Evolutionary conservation across 2,113 vertebrate species (phyloP), one percentile per base, ranked within the genome.

Genomic region (Cyprinodon tularosa): DNA sequence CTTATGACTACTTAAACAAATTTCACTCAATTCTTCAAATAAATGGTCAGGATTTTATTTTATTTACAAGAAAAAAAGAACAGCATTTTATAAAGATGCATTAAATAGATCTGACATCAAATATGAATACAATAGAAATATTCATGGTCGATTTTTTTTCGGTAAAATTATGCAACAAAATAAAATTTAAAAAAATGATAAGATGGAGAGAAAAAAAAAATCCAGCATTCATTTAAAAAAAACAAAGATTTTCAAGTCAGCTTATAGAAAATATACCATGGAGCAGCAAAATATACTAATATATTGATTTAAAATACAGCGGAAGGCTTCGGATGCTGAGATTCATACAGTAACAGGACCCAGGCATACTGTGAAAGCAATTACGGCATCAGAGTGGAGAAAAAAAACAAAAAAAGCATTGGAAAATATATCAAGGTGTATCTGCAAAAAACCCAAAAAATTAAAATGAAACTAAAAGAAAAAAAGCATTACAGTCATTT

Each of bases 11-110:
- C 72, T 66, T 72, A 36, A n/a, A 59, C 65, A 22, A 9, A 29
- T 65, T 62, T 67, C 38, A 71, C 29, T 62, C 66, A 14, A 71
- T n/a, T 48, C 57, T 37, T 59, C 66, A 79, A 85, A 88, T 86
- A 72, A 92, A 90, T 86, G 85, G 90, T 90, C 78, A 81, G 77
- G 88, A 78, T 91, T 94, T 93, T 57, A 57, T n/a, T 57, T 29
- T 94, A 94, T 94, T 92, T 94, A 94, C 88, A 94, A 78, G 74
- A 86, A 85, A 85, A 80, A 87, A 85, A 81, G 5, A 29, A 89
- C 20, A 77, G 86, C 68, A 61, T 88, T 87, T 88, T 90, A 90
- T 85, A 81, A 82, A 93, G 86, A 91, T 88, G 77, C 80, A 85
- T 91, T 71, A 84, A 90, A 90, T 83, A 91, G 77, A 90, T 86